These are phyloP conservation scores for Paracentrotus lividus DNA, from an alignment of 53 echinoderm and acorn worm genomes.

Conservation along the genomic window DNA sequence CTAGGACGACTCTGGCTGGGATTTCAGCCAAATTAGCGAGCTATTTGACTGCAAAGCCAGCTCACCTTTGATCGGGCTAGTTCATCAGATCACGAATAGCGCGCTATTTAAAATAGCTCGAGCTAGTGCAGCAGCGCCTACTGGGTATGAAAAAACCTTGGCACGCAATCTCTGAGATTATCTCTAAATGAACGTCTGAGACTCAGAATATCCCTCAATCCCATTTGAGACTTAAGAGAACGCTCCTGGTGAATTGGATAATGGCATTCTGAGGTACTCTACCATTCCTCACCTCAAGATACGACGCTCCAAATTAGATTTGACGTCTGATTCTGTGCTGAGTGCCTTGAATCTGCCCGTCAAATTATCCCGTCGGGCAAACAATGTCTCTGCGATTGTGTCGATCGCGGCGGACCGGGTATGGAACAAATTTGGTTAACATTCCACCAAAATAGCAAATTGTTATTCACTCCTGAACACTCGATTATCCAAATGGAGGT, in stretches of 20 bases:
- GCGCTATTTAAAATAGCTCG: no score
- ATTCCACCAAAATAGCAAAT: slow-evolving; percentile 54
- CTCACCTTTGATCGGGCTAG: no score
- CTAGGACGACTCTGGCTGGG: no score
- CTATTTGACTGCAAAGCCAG: no score
- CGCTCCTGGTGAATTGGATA: slow-evolving; percentile 45
- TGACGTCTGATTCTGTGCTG: slow-evolving; percentile 56
- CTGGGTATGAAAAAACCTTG: background rate
- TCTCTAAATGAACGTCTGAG: background rate
- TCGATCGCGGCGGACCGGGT: background rate
- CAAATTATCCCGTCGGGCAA: slow-evolving; percentile 65
- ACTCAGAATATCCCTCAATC: background rate
- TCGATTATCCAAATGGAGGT: background rate
- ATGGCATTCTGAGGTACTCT: slow-evolving; percentile 23
- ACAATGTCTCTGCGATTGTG: slow-evolving; percentile 50
- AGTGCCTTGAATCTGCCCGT: slow-evolving; percentile 55
- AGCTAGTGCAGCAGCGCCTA: no score
- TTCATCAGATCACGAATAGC: no score
- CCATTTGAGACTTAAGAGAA: background rate
- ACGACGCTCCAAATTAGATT: slow-evolving; percentile 59
- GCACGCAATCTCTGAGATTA: background rate
- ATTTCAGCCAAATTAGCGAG: no score
- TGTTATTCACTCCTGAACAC: slow-evolving; percentile 60
- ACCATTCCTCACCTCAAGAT: slow-evolving; percentile 10
- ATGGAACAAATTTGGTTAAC: slow-evolving; percentile 23